Evolutionary conservation across 1,140 invertebrate genomes (phyloP).

Genomic region (Drosophila bifasciata): DNA sequence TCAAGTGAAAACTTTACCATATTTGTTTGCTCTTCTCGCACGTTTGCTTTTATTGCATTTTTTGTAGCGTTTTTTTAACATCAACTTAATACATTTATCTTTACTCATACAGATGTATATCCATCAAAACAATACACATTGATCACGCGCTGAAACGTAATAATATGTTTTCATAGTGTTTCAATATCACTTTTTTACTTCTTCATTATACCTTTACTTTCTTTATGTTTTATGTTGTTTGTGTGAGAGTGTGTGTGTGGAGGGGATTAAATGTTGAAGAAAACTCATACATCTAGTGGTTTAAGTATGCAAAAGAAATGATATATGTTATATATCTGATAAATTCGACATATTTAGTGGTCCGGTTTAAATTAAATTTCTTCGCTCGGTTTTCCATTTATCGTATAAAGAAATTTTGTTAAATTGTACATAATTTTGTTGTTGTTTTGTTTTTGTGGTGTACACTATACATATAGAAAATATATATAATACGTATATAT

Average conservation of each 20-base stretch:
- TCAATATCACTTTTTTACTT: slow-evolving; percentile 74
- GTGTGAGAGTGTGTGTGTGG: slow-evolving; percentile 36
- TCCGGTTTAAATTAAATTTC: slow-evolving; percentile 70
- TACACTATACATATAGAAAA: slow-evolving; percentile 64
- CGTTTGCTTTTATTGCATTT: slow-evolving; percentile 53
- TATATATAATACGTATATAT: slow-evolving; percentile 36
- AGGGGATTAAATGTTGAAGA: slow-evolving; percentile 54
- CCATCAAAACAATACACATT: slow-evolving; percentile 75
- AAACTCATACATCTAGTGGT: slow-evolving; percentile 42
- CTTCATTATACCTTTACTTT: slow-evolving; percentile 43
- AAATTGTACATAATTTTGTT: slow-evolving; percentile 70
- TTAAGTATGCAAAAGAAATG: slow-evolving; percentile 71
- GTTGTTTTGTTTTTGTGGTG: slow-evolving; percentile 23
- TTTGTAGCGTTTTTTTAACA: slow-evolving; percentile 69
- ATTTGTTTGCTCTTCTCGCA: slow-evolving; percentile 23
- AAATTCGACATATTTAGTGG: slow-evolving; percentile 71
- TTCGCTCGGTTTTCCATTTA: slow-evolving; percentile 35
- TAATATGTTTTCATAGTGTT: slow-evolving; percentile 76
- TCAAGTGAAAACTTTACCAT: not conserved
- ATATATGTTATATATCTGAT: slow-evolving; percentile 57
- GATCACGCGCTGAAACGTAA: slow-evolving; percentile 65
- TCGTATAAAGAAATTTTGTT: slow-evolving; percentile 40
- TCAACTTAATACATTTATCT: slow-evolving; percentile 78
- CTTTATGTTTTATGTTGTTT: slow-evolving; percentile 19
- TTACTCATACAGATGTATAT: slow-evolving; percentile 73